These are phyloP conservation scores for Scyliorhinus canicula DNA, from an alignment of 2,797 vertebrate genomes.

Conservation along the genomic window DNA sequence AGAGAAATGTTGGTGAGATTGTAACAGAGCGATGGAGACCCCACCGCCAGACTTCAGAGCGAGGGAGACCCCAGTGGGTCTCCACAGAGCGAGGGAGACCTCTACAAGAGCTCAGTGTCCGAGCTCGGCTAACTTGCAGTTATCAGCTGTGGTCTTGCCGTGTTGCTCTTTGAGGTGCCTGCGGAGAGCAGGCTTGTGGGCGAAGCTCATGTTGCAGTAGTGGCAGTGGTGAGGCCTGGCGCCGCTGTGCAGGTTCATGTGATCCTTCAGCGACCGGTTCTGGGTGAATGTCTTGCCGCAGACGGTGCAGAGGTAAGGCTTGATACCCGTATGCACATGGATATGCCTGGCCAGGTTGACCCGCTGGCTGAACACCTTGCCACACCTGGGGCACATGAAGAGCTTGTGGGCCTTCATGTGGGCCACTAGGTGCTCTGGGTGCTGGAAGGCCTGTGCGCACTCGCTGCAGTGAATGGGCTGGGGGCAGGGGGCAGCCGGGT, in stretches of 20 bases:
- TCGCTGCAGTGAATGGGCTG: conserved; percentile 74
- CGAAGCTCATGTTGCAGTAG: conserved; percentile 86
- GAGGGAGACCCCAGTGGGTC: conserved; percentile 37
- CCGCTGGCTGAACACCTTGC: conserved; percentile 87
- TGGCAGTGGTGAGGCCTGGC: conserved; percentile 81
- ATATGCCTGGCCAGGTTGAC: conserved; percentile 88
- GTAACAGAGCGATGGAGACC: neutral
- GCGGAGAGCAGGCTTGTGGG: conserved; percentile 85
- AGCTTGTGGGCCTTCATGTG: conserved; percentile 82
- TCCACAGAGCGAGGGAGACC: conserved; percentile 43
- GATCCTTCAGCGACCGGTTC: conserved; percentile 87
- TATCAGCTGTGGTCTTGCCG: conserved; percentile 70
- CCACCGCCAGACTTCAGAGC: neutral
- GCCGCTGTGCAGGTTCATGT: conserved; percentile 94
- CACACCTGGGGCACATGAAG: conserved; percentile 85
- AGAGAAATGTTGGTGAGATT: too few relatives aligned
- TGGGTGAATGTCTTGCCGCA: conserved; percentile 93
- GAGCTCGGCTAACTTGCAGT: neutral
- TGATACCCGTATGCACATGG: conserved; percentile 78
- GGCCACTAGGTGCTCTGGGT: conserved; percentile 73
- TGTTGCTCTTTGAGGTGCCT: conserved; percentile 92
- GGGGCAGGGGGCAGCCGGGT: neutral
- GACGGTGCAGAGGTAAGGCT: conserved; percentile 80
- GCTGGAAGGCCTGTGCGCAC: conserved; percentile 79
- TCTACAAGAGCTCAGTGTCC: neutral